Base-by-base conservation (phyloP, 2,888 invertebrate genomes). In the Cosmia pyralina region DNA sequence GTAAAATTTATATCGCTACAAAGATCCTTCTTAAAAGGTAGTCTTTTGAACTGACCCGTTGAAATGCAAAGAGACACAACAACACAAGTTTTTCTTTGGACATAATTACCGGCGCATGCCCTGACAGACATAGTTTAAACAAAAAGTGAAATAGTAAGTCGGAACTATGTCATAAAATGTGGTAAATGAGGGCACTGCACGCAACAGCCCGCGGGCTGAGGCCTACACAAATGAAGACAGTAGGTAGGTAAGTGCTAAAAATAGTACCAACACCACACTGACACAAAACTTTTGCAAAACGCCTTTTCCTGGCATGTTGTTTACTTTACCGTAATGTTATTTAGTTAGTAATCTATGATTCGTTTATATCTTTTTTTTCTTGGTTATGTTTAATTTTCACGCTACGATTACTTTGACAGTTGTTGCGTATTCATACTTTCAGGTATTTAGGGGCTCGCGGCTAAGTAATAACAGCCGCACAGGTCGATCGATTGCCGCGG, bases 151-250 rank as follows among this genome's bases (percentile, higher is more conserved):
- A 94, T 94, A 95, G 88, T 92, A 91, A 91, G 89, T 92, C 94
- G 94, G 94, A 94, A 94, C 91, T 91, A 86, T 92, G 92, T 95
- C 95, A 95, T 95, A 95, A 95, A 95, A 94, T 93, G 93, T 92
- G 89, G 88, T 90, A 91, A 94, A 95, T 90, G 94, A 93, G 92
- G 88, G 81, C 88, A 83, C 81, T 86, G 85, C 95, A 96, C 95
- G 96, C 95, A 91, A 94, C 87, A 75, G 67, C 83, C 79, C 81
- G 82, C 85, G 84, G 77, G 69, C 75, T 78, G 78, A 76, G 79
- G 75, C 85, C 81, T 81, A 82, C 83, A 88, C 85, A 90, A 91
- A 92, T 90, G 88, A 90, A 92, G 89, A 90, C 89, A 84, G 87
- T 77, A 53, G 52, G 53, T 78, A 70, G 52, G 74, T 85, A 85